Base-by-base conservation (phyloP, 2,888 invertebrate genomes). In the Lasioglossum figueresi region DNA sequence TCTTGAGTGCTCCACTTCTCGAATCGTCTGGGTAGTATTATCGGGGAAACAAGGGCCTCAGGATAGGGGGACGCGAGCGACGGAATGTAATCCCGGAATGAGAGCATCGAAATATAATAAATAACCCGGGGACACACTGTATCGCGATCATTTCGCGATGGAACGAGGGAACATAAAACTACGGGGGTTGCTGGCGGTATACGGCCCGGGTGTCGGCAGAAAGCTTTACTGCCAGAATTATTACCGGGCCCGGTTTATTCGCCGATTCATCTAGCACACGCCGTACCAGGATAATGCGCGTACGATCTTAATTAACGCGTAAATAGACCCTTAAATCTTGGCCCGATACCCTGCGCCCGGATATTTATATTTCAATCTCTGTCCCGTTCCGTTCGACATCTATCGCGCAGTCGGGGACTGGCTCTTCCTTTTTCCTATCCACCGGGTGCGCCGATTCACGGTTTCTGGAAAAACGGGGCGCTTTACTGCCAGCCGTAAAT, bases 1-100 rank as follows among this genome's bases (percentile, higher is more conserved):
- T 52, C 75, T 79, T 79, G 76, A 84, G 84, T 84, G 84, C 85
- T 84, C 43, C 66, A 48, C 71, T 84, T 23, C 79, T 76, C 48
- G 79, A 76, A 75, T 79, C 56, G 85, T 84, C 75, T 71, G 45
- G 72, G 52, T 79, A 72, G 85, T 56, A 73, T 84, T 76, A 84
- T 79, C 56, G 71, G 52, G n/a, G 52, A 37, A 68, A 45, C 83
- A 83, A 56, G 45, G 34, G 31, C 31, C 31, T n/a, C 75, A 10
- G 63, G 14, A 70, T 40, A 40, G 40, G n/a, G n/a, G 45, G 16
- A 40, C 23, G 48, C 23, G 27, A 19, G 37, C 19, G 16, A 19
- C 14, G 74, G 37, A 34, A 34, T 31, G 85, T 84, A 84, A 84
- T 84, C 79, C 66, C 71, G 79, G 76, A 84, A 84, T 72, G 84